These are phyloP conservation scores for Papilio machaon DNA, from an alignment of 1,140 invertebrate species.

Conservation along the genomic window DNA sequence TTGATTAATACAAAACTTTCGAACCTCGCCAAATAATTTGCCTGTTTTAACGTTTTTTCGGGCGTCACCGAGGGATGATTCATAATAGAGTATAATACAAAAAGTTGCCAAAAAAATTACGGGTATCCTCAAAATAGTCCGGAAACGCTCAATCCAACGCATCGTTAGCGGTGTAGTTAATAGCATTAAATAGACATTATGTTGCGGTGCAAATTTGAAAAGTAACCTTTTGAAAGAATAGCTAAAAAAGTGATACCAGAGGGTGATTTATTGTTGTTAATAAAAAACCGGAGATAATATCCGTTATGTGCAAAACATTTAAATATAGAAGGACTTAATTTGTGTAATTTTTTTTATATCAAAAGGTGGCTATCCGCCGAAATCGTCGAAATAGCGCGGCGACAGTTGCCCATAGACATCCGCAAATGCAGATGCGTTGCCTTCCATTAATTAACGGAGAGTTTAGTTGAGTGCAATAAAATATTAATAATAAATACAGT, in stretches of 20 bases:
- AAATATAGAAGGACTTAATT: not conserved
- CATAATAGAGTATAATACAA: not conserved
- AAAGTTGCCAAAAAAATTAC: slow-evolving; percentile 28
- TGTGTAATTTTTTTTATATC: not conserved
- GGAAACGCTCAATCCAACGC: slow-evolving; percentile 58
- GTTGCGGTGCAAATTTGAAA: slow-evolving; percentile 69
- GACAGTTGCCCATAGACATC: too few relatives aligned
- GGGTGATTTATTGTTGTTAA: slow-evolving; percentile 61
- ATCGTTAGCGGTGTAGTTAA: slow-evolving; percentile 69
- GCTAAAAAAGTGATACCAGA: slow-evolving; percentile 58
- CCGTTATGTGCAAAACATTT: slow-evolving; percentile 1
- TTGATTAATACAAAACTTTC: not conserved
- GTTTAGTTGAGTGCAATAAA: too few relatives aligned
- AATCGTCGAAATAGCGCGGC: too few relatives aligned
- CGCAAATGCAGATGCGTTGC: too few relatives aligned
- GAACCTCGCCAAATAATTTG: not conserved
- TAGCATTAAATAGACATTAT: slow-evolving; percentile 60
- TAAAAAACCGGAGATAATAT: slow-evolving; percentile 23
- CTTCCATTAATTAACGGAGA: too few relatives aligned
- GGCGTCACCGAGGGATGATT: not conserved
- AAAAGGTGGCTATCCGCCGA: too few relatives aligned
- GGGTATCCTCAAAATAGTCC: slow-evolving; percentile 48
- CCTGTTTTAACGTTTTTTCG: not conserved
- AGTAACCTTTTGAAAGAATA: slow-evolving; percentile 48
- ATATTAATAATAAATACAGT: too few relatives aligned